A percentile compares a stretch with the other conserved stretches of the same genome.
Conservation (phyloP, 2,797 vertebrate species). For the Masticophis lateralis region DNA sequence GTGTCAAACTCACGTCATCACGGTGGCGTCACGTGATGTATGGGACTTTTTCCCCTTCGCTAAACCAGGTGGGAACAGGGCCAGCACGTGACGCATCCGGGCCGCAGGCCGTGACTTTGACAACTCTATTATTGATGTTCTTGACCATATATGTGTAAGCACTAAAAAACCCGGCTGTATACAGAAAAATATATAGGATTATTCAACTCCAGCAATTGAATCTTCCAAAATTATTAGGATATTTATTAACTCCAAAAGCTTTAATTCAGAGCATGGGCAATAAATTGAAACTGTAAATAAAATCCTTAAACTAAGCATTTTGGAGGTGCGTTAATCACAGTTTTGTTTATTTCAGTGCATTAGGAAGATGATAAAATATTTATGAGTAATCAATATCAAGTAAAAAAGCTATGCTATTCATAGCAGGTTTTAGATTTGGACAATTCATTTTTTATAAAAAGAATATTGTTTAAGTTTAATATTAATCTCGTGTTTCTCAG, state of each 20-base stretch:
- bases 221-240: neutral
- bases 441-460: neutral
- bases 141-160: neutral
- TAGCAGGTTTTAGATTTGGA: neutral
- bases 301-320: neutral
- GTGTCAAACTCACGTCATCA: too few relatives aligned
- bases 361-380: neutral
- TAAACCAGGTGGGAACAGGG: too few relatives aligned
- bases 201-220: neutral
- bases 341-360: neutral
- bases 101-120: too few relatives aligned
- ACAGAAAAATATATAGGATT: neutral
- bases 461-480: neutral
- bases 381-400: neutral
- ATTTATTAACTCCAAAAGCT: neutral
- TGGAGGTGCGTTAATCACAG: neutral
- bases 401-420: neutral
- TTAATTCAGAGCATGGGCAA: neutral
- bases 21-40: too few relatives aligned
- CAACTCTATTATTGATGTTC: neutral
- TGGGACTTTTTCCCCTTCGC: too few relatives aligned
- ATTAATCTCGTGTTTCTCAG: neutral
- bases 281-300: slow-evolving; percentile 1
- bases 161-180: neutral
- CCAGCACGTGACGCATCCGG: too few relatives aligned